phyloP scores from a whole-genome alignment of 2,888 invertebrate genomes.

The Drosophila subsilvestris region DNA sequence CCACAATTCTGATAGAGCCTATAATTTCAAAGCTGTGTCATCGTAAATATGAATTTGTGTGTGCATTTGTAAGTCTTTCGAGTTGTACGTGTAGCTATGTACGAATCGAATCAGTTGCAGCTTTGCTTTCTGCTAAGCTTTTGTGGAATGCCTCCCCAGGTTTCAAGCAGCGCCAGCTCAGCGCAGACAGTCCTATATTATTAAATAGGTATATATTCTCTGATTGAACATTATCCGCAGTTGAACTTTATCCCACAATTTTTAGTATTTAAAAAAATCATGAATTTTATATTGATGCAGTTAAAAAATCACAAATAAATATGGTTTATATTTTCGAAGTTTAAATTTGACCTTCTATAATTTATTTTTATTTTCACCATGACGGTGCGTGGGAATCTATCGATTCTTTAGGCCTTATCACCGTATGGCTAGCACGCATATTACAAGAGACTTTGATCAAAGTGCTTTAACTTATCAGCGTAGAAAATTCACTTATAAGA shows the following conservation, averaged over 20 bases:
- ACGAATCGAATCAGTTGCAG: not conserved
- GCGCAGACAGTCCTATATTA: not conserved
- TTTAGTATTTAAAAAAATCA: too few relatives aligned
- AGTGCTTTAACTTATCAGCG: conserved; percentile 8
- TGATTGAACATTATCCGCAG: too few relatives aligned
- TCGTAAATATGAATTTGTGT: not conserved
- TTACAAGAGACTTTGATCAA: not conserved
- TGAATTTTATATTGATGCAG: too few relatives aligned
- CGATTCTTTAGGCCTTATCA: not conserved
- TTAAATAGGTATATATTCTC: too few relatives aligned
- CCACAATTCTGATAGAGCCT: not conserved
- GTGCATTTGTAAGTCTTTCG: too few relatives aligned
- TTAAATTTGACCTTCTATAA: not conserved
- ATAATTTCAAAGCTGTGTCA: not conserved
- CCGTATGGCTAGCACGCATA: not conserved
- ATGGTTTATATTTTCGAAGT: too few relatives aligned
- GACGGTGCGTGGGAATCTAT: not conserved
- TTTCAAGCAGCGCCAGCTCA: not conserved
- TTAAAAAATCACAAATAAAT: too few relatives aligned
- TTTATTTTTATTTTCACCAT: not conserved
- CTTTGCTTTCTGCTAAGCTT: not conserved
- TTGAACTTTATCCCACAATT: too few relatives aligned
- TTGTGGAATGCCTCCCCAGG: not conserved
- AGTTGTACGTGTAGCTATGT: not conserved
- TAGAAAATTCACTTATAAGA: not conserved